Base-by-base conservation (phyloP, 2,113 vertebrate species). In the Megaptera novaeangliae region DNA sequence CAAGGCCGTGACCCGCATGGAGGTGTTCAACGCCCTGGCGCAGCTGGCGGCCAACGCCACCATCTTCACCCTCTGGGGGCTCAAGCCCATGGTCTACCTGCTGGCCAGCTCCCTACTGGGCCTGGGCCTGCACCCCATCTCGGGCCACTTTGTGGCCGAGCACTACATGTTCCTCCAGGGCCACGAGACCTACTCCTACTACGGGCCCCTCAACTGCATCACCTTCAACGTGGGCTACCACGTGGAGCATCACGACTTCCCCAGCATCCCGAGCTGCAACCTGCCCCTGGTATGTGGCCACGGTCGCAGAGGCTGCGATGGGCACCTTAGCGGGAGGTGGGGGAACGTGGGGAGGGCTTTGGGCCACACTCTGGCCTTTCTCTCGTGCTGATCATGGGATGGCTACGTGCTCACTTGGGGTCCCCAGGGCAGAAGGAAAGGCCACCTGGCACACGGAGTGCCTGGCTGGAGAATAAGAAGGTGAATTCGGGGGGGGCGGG, bases 171-270 rank as follows among this genome's bases (percentile, higher is more conserved):
- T 99, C 96, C 85, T 99, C 94, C 99, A 99, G 98, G 99, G 99
- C 64, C 98, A 99, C 0, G 99, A 99, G 98, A 99, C 99, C 0
- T 99, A 99, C 98, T 99, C 99, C 6, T 99, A 99, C 94, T 99
- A 99, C 0, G 99, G 99, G 92, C 96, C 99, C 21, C 99, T 99
- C 96, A 99, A 99, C 98, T 98, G 98, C 92, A 99, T 99, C 98
- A 99, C 99, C 95, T 99, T 99, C 98, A 99, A 99, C 25, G 99
- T 99, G 52, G 99, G 99, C 25, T 99, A 99, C 98, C 99, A 99
- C 98, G 98, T 99, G 99, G 99, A 99, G 96, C 99, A 99, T 95
- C 99, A 99, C 0, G 99, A 99, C 98, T 99, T 99, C 92, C 99
- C 99, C 94, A 99, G 99, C 98, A 99, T 99, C 98, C 99, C 99